A percentile compares a stretch with the other conserved stretches of the same genome.
These are phyloP conservation scores for Desmophyllum pertusum DNA, from an alignment of 92 coral and sea anemone species.

Conservation along the genomic window DNA sequence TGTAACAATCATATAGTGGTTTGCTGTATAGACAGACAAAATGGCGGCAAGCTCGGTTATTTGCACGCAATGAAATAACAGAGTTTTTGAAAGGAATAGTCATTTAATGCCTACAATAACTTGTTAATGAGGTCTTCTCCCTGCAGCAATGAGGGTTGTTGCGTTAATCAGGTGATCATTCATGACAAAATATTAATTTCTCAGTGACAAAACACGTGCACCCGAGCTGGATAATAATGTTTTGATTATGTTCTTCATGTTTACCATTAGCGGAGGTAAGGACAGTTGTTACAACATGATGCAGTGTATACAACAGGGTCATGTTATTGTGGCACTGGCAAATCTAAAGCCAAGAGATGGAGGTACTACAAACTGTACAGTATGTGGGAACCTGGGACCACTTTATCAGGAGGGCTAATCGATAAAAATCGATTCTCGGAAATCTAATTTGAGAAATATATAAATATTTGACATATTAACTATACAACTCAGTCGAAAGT, in stretches of 20 bases:
- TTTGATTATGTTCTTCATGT: background rate
- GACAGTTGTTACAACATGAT: constrained; percentile 99
- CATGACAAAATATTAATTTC: too few relatives aligned
- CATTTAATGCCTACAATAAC: background rate
- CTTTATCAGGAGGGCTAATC: background rate
- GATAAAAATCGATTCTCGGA: background rate
- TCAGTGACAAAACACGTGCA: too few relatives aligned
- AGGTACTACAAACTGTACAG: too few relatives aligned
- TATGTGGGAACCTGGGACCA: background rate
- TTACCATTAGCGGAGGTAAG: constrained; percentile 84
- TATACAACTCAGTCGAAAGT: background rate
- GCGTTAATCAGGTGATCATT: constrained; percentile 79
- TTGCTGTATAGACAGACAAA: too few relatives aligned
- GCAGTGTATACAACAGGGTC: constrained; percentile 91
- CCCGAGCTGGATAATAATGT: background rate
- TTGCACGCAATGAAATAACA: background rate
- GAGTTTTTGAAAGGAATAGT: background rate
- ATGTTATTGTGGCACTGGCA: constrained; percentile 90
- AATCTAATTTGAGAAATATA: too few relatives aligned
- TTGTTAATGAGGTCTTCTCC: background rate
- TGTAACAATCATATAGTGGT: too few relatives aligned
- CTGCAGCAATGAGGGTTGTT: constrained; percentile 81
- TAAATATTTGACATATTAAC: too few relatives aligned
- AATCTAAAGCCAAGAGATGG: constrained; percentile 83
- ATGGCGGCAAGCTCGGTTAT: constrained; percentile 61